Base-by-base conservation (phyloP, 2,113 vertebrate genomes). In the Megatriorchis doriae region DNA sequence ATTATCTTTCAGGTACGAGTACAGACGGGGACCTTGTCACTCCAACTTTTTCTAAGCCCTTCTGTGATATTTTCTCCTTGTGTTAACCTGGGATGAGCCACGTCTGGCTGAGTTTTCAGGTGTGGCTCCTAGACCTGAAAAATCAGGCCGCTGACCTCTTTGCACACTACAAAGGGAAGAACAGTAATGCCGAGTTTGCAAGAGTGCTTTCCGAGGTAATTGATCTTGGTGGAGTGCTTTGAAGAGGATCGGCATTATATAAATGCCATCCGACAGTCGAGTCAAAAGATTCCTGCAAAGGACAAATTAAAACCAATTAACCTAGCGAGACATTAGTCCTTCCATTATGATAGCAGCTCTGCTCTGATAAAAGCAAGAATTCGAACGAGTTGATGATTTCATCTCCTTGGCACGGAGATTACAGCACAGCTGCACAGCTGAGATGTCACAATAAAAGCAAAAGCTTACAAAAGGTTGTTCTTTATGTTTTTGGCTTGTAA, bases 321-420 rank as follows among this genome's bases (percentile, higher is more conserved):
- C 48, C 59, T 65, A 75, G 77, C 63, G 9, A 80, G 78, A 61
- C 56, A 48, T 10, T 63, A 87, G 48, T 53, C 66, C 92, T 58
- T 62, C 74, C 81, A 31, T 92, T 89, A 18, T 50, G 80, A 65
- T 21, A 83, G 67, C 93, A 77, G 95, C 89, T 92, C 92, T 45
- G 78, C 82, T 22, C 47, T 42, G 91, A 93, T 68, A 65, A 85
- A 88, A 81, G 85, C 85, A 92, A 74, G 79, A 95, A 96, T 96
- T 93, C 92, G 32, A 83, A 45, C 67, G 19, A 83, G 58, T 10
- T 52, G 71, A 89, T 82, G 81, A 77, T 88, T 92, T 75, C 93
- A 92, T 83, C 83, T 95, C 75, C 95, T 83, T 83, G 92, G 94
- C 94, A 90, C 7, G 16, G 32, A 42, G 85, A 88, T n/a, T 13